Conservation (phyloP, 2,888 invertebrate genomes). For the Alloplasta piceator region DNA sequence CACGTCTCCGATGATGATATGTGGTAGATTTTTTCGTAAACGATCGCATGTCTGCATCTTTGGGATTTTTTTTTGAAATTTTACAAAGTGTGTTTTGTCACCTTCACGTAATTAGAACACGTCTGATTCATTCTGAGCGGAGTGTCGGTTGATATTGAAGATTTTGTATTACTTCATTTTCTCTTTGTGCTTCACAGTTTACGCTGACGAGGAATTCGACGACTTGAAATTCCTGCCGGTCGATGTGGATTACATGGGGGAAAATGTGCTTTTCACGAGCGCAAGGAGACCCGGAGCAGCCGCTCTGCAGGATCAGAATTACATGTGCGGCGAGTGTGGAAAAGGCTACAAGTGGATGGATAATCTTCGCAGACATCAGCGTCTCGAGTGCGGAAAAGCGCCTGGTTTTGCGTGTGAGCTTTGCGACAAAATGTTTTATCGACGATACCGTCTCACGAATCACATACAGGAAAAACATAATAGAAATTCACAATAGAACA, state of each 20-base stretch:
- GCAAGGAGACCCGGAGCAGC: constrained; percentile 58
- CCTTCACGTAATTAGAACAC: not conserved
- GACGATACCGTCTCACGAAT: constrained; percentile 84
- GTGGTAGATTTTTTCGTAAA: not conserved
- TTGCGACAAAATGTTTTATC: constrained; percentile 82
- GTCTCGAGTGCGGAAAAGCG: constrained; percentile 81
- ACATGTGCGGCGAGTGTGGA: constrained; percentile 81
- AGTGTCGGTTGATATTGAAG: not conserved
- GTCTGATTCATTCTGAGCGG: not conserved
- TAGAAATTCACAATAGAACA: too few species aligned
- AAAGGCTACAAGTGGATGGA: constrained; percentile 82
- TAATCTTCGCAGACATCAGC: constrained; percentile 81
- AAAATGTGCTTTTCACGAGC: constrained; percentile 13
- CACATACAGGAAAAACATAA: constrained; percentile 82
- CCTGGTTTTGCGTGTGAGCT: constrained; percentile 79
- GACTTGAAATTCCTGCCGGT: constrained; percentile 63
- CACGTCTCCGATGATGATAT: too few species aligned
- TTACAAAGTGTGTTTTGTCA: not conserved
- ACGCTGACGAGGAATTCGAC: constrained; percentile 67
- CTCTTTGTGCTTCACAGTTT: constrained; percentile 46
- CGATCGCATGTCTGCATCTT: not conserved
- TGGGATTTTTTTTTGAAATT: not conserved
- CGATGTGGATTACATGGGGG: constrained; percentile 29
- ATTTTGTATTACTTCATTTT: constrained; percentile 47
- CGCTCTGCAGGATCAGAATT: constrained; percentile 73